Percentiles rank a stretch among this genome's conserved stretches.
Conservation (phyloP, 92 coral and sea anemone species). For the Zoanthus sansibaricus region DNA sequence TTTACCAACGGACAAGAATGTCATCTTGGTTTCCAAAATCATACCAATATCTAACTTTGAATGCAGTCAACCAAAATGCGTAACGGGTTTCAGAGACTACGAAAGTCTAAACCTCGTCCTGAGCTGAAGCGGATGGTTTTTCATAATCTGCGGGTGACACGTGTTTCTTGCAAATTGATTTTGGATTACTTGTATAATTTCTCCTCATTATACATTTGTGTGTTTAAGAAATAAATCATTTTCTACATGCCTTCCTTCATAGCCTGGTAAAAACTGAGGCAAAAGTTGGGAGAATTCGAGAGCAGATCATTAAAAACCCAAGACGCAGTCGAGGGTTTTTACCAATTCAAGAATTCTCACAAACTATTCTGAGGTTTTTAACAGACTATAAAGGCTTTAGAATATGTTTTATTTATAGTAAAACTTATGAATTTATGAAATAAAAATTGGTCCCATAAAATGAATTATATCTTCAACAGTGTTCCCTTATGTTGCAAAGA, state of each 20-base stretch:
- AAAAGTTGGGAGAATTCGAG: no score
- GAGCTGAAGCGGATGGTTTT: not conserved
- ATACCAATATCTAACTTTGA: not conserved
- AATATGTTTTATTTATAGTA: no score
- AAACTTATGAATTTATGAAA: no score
- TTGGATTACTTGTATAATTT: not conserved
- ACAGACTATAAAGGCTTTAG: not conserved
- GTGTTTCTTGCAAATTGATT: slow-evolving; percentile 2
- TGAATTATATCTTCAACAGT: not conserved
- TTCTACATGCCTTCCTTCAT: no score
- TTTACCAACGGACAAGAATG: slow-evolving; percentile 6
- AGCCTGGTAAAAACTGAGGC: no score
- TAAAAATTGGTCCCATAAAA: no score
- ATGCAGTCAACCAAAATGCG: not conserved
- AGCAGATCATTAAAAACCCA: no score
- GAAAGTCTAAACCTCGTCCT: slow-evolving; percentile 13
- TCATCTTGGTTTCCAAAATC: slow-evolving; percentile 26
- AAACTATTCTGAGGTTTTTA: no score
- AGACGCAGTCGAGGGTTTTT: no score
- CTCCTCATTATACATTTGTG: no score
- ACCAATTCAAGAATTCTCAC: no score
- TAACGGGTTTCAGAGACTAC: slow-evolving; percentile 9
- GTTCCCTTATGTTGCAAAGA: not conserved
- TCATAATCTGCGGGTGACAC: slow-evolving; percentile 13
- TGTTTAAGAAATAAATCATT: no score